Conservation (phyloP, 1,140 invertebrate species). For the Eupeodes corollae region DNA sequence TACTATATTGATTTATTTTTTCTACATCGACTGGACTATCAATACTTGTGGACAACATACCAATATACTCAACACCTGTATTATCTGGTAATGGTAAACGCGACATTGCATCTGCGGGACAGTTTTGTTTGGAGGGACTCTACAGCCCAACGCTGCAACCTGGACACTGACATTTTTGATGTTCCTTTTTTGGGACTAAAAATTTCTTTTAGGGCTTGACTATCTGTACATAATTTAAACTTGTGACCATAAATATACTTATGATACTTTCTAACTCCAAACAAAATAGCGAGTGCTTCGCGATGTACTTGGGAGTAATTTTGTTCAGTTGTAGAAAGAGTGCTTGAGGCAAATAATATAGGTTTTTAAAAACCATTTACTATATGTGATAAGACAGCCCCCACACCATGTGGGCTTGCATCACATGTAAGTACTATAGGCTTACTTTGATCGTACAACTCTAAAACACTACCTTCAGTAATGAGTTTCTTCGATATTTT, state of each 20-base stretch:
- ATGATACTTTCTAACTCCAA: slow-evolving; percentile 11
- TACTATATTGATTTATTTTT: too few species aligned
- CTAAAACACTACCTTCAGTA: not conserved
- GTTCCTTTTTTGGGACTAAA: slow-evolving; percentile 14
- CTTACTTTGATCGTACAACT: slow-evolving; percentile 3
- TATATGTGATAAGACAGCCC: slow-evolving; percentile 4
- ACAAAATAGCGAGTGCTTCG: slow-evolving; percentile 10
- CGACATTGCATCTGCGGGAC: slow-evolving; percentile 6
- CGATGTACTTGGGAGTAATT: slow-evolving; percentile 14
- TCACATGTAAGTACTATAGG: slow-evolving; percentile 4
- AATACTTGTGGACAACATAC: too few species aligned
- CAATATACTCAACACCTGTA: not conserved
- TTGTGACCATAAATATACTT: slow-evolving; percentile 8
- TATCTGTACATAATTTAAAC: slow-evolving; percentile 7
- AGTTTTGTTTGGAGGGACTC: slow-evolving; percentile 16
- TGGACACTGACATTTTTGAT: slow-evolving; percentile 18
- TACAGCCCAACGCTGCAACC: slow-evolving; percentile 35
- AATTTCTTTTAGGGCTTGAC: slow-evolving; percentile 5
- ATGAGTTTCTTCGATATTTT: not conserved
- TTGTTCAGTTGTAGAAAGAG: slow-evolving; percentile 8
- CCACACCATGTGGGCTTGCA: slow-evolving; percentile 6
- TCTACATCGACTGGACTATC: too few species aligned
- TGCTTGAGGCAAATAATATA: slow-evolving; percentile 7
- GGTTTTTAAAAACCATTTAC: slow-evolving; percentile 1
- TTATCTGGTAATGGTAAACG: slow-evolving; percentile 2